Conservation (phyloP, 2,797 vertebrate genomes). For the Danio kyathit region DNA sequence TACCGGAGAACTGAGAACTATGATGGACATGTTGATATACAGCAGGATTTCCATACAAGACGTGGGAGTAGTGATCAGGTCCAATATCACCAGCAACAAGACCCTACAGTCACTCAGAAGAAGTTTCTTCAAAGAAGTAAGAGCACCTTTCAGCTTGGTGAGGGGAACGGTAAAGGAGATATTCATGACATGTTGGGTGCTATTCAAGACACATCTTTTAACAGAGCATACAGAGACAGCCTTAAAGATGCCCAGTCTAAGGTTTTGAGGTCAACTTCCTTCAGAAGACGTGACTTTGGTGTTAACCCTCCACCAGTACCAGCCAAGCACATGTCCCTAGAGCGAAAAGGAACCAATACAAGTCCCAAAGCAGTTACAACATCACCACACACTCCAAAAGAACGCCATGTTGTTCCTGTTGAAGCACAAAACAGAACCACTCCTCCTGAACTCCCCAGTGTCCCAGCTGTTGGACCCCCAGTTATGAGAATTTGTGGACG, state of each 20-base stretch:
- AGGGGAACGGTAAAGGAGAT: conserved; percentile 69
- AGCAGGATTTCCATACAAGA: conserved; percentile 50
- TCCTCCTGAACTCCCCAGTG: conserved; percentile 71
- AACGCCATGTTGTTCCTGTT: conserved; percentile 84
- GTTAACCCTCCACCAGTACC: conserved; percentile 67
- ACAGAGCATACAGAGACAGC: conserved; percentile 86
- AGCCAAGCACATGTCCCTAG: conserved; percentile 72
- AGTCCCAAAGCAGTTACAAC: conserved; percentile 72
- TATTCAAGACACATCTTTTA: conserved; percentile 77
- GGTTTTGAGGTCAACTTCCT: conserved; percentile 90
- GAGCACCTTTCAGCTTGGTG: conserved; percentile 85
- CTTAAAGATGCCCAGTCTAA: conserved; percentile 90
- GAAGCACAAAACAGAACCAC: conserved; percentile 61
- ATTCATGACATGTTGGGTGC: conserved; percentile 71
- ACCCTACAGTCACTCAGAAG: conserved; percentile 67
- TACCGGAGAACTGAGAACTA: conserved; percentile 69
- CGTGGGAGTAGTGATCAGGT: conserved; percentile 66
- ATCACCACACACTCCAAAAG: conserved; percentile 87
- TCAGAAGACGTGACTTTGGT: conserved; percentile 82
- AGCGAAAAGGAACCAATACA: conserved; percentile 82
- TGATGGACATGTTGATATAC: conserved; percentile 51
- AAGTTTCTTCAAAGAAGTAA: conserved; percentile 81
- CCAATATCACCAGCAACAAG: conserved; percentile 67
- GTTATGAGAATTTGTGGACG: conserved; percentile 85
- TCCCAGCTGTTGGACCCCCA: conserved; percentile 72